These are phyloP conservation scores for Glaucidium brasilianum DNA, from an alignment of 2,113 vertebrate genomes.

Conservation along the genomic window DNA sequence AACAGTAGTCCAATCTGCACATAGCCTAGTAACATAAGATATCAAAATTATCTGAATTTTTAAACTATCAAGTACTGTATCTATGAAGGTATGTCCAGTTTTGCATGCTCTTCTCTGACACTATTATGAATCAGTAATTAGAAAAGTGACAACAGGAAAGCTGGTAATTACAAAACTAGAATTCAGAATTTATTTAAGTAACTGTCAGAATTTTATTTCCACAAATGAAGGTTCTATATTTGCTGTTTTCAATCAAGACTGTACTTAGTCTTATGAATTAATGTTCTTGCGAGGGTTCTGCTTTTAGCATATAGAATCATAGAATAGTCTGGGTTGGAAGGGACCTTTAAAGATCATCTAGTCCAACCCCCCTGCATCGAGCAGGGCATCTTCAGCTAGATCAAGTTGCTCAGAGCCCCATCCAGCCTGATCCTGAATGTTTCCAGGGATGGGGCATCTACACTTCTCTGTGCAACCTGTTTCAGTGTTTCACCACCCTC, in stretches of 20 bases:
- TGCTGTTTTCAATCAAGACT: neutral
- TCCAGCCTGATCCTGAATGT: neutral
- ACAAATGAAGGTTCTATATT: neutral
- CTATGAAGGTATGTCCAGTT: neutral
- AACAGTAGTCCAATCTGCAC: neutral
- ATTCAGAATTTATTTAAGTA: neutral
- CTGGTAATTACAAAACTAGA: neutral
- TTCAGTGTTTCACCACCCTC: neutral
- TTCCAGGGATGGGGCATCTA: neutral
- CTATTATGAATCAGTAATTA: neutral
- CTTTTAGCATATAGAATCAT: neutral
- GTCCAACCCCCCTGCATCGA: fast-evolving
- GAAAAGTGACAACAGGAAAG: neutral
- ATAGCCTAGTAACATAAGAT: neutral
- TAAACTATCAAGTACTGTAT: neutral
- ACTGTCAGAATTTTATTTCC: neutral
- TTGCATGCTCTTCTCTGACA: neutral
- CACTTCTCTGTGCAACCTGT: neutral
- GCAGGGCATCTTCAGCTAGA: neutral
- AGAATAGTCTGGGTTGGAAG: neutral
- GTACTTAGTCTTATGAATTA: neutral
- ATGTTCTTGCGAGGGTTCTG: neutral
- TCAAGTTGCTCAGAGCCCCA: neutral
- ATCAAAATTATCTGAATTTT: neutral
- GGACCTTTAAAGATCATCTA: neutral